phyloP scores from a whole-genome alignment of 1,140 invertebrate species.

The Cydia splendana region DNA sequence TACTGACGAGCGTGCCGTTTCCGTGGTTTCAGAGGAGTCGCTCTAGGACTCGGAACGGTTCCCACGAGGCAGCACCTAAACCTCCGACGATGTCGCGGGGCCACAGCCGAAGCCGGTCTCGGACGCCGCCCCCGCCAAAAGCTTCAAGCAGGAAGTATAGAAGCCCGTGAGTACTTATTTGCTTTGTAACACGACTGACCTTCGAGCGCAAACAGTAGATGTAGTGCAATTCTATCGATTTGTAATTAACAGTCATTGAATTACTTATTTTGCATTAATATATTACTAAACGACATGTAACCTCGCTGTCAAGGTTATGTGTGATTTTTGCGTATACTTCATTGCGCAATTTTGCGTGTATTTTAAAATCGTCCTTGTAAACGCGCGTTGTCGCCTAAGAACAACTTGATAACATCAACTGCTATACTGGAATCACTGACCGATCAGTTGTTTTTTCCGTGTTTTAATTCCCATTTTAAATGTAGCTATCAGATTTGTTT shows the following conservation, averaged over 20 bases:
- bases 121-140: conserved; percentile 76
- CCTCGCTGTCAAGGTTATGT: conserved; percentile 62
- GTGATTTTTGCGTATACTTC: conserved; percentile 37
- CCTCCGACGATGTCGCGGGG: conserved; percentile 70
- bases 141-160: conserved; percentile 68
- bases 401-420: conserved; percentile 4
- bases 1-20: conserved; percentile 46
- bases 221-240: conserved; percentile 17
- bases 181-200: conserved; percentile 27
- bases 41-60: conserved; percentile 76
- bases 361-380: conserved; percentile 25
- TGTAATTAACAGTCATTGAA: conserved; percentile 27
- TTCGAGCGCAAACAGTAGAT: conserved; percentile 12
- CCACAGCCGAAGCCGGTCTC: conserved; percentile 73
- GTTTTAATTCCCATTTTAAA: background rate
- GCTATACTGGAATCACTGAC: background rate
- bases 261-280: conserved; percentile 16
- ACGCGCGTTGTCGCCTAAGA: conserved; percentile 8
- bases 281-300: conserved; percentile 44
- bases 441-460: background rate
- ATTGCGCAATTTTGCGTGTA: conserved; percentile 60
- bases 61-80: conserved; percentile 69
- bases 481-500: background rate
- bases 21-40: conserved; percentile 73
- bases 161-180: conserved; percentile 65